These are phyloP conservation scores for Neopipo cinnamomea DNA, from an alignment of 2,113 vertebrate genomes.

Conservation along the genomic window DNA sequence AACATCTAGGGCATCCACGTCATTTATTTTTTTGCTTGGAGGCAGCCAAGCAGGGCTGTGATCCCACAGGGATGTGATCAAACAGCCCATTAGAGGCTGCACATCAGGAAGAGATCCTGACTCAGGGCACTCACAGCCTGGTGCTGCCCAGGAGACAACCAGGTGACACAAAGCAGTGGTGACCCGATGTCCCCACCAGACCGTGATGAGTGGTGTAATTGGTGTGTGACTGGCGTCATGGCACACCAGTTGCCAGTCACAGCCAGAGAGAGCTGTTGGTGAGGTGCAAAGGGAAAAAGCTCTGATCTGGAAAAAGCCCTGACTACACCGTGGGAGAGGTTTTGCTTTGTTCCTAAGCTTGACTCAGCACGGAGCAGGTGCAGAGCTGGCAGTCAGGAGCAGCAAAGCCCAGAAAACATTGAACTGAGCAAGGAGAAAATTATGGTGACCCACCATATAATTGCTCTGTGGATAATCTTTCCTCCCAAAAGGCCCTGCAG, in stretches of 20 bases:
- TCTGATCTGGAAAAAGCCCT: background rate
- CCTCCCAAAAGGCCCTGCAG: background rate
- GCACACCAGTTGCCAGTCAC: background rate
- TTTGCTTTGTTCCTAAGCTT: background rate
- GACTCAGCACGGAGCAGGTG: background rate
- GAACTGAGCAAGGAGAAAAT: background rate
- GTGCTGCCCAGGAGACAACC: background rate
- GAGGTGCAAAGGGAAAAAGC: background rate
- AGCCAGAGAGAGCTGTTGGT: background rate
- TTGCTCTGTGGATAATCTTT: slow-evolving; percentile 14
- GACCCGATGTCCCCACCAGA: background rate
- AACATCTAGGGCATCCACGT: background rate
- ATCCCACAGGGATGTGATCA: background rate
- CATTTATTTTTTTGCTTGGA: background rate
- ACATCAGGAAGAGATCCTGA: background rate
- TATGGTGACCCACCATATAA: background rate
- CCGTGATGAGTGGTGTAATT: background rate
- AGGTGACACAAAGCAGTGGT: background rate
- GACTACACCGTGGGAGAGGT: background rate
- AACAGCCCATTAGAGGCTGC: background rate
- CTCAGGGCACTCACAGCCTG: fast-evolving
- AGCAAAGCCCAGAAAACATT: background rate
- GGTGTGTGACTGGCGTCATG: background rate
- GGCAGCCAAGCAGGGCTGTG: no score
- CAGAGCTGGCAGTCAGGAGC: slow-evolving; percentile 9